Base-by-base conservation (phyloP, 2,888 invertebrate genomes). In the Prenolepis imparis region DNA sequence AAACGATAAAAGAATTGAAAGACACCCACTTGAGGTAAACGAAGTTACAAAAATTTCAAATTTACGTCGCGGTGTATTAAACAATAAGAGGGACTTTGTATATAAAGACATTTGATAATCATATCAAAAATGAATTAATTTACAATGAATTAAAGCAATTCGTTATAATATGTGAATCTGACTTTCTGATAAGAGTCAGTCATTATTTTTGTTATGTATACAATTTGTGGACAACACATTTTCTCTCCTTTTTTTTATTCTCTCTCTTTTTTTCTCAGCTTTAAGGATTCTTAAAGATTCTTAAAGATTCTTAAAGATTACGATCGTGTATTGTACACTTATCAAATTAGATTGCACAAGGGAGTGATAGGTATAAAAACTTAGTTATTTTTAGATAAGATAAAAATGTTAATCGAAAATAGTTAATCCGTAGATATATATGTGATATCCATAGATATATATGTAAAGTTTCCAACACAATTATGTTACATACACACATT, bases 361-460 rank as follows among this genome's bases (percentile, higher is more conserved):
- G n/a, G 9, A 36, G 5, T n/a, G 12, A 52, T 12, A n/a, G n/a
- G n/a, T n/a, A 28, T 6, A 68, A 21, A 52, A 21, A 36, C 21
- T 70, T 36, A 68, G 3, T 32, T 68, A 68, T 12, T 68, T 48
- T 36, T 70, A 70, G 21, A 67, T 5, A 44, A 67, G 44, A 52
- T 70, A 9, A 70, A 36, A 52, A 36, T n/a, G n/a, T n/a, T n/a
- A n/a, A n/a, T 70, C 48, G 6, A 18, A n/a, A 48, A 28, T 8
- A 48, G 6, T 48, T 18, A 48, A 18, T 18, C 18, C 18, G 12
- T 18, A 36, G 4, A 36, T 4, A 0, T 36, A 36, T 36, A 36
- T 36, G 5, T 36, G 3, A 36, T 36, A 36, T 36, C 3, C 0
- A 36, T 36, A 28, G 3, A 36, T 36, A 36, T 36, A 36, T 36